Base-by-base conservation (phyloP, 2,113 vertebrate genomes). In the Rhea americana region DNA sequence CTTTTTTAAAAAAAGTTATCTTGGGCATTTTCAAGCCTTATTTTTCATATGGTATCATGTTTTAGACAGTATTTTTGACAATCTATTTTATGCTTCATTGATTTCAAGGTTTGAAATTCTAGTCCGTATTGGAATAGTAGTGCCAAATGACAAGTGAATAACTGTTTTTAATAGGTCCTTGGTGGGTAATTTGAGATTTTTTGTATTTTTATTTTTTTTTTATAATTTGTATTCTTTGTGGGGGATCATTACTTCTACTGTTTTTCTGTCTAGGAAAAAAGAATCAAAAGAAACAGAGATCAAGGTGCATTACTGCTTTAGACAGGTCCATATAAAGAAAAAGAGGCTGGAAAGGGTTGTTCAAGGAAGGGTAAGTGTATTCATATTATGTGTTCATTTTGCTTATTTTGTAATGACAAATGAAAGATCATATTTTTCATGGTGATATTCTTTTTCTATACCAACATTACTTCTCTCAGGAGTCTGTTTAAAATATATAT, bases 11-110 rank as follows among this genome's bases (percentile, higher is more conserved):
- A 73, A 74, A 88, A 93, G 95, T 88, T 87, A 93, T 81, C 43
- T 84, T 55, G 48, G 71, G 41, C 87, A 87, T 94, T 97, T 97
- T 94, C 58, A 94, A 89, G 47, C 66, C 50, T 68, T 92, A 94
- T 81, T 95, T 78, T 76, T 72, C 25, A 41, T 82, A 37, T 77
- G 74, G 79, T 94, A 94, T 97, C 90, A 93, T 97, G 97, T 96
- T 97, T 97, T 95, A 97, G 91, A 86, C 75, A 93, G 86, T 82
- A 95, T 97, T 97, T 97, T 93, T 97, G 96, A 97, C 95, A 97
- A 93, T 87, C 93, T 96, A 96, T 98, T 98, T 97, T 97, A 92
- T 91, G 96, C 94, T 95, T 97, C 95, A 94, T 84, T 97, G 70
- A 87, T 53, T 66, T 88, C 56, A 78, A 71, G 68, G 35, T 89